These are phyloP conservation scores for Pycnomerus fuliginosus DNA, from an alignment of 2,888 invertebrate species.

Conservation along the genomic window DNA sequence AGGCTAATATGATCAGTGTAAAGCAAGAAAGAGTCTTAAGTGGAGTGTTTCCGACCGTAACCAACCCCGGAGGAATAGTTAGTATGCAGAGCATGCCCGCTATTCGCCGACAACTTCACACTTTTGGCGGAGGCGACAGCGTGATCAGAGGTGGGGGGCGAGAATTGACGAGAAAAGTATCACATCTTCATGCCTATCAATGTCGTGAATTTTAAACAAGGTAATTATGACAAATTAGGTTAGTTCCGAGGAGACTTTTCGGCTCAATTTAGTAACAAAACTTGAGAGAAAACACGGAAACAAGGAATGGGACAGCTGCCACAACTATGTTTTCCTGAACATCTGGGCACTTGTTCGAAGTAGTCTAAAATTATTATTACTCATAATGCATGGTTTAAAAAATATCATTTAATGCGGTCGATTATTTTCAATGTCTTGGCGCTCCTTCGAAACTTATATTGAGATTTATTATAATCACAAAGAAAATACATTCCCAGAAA, in stretches of 20 bases:
- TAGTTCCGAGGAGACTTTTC: slow-evolving; percentile 1
- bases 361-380: no score
- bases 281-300: no score
- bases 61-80: slow-evolving; percentile 15
- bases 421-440: no score
- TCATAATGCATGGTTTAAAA: no score
- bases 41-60: slow-evolving; percentile 11
- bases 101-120: slow-evolving; percentile 49
- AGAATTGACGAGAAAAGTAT: slow-evolving; percentile 34
- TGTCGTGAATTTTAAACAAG: slow-evolving; percentile 25
- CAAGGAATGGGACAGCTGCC: no score
- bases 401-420: no score
- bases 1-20: slow-evolving; percentile 16
- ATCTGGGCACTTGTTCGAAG: no score
- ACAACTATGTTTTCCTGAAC: no score
- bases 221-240: slow-evolving; percentile 20
- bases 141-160: slow-evolving; percentile 24
- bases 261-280: no score
- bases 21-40: slow-evolving; percentile 1
- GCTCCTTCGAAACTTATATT: no score
- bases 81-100: slow-evolving; percentile 46
- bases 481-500: no score
- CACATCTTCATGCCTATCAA: slow-evolving; percentile 40
- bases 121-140: slow-evolving; percentile 34
- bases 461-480: no score